Evolutionary conservation across 2,888 invertebrate species (phyloP).

Genomic region (Spodoptera picta): DNA sequence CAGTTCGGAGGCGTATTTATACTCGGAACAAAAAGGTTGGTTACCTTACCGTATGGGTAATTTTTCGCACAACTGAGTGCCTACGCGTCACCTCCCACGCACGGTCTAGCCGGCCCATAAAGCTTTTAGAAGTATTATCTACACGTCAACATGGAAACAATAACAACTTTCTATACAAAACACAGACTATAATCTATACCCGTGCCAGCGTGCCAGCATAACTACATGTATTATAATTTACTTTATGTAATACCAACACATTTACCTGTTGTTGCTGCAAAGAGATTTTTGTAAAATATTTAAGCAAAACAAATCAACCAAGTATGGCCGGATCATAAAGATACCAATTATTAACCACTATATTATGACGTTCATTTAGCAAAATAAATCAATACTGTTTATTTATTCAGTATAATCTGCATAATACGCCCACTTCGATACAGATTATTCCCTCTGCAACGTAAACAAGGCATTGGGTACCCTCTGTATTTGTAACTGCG

Average conservation of each 20-base stretch:
- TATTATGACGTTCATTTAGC: neutral
- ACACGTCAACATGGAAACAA: conserved; percentile 40
- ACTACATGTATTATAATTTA: neutral
- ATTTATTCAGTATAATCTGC: neutral
- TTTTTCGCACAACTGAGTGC: conserved; percentile 59
- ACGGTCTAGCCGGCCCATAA: conserved; percentile 37
- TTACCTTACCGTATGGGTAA: conserved; percentile 43
- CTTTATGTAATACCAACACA: conserved; percentile 1
- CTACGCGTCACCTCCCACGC: conserved; percentile 42
- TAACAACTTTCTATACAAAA: conserved; percentile 18
- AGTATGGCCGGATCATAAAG: neutral
- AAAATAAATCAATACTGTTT: conserved; percentile 21
- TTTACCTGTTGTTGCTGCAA: conserved; percentile 7
- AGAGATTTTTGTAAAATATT: neutral
- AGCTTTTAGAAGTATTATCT: conserved; percentile 43
- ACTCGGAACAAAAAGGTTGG: conserved; percentile 41
- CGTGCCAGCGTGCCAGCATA: neutral
- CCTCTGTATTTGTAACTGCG: conserved; percentile 15
- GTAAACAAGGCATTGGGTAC: conserved; percentile 32
- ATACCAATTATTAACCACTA: neutral
- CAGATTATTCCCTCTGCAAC: conserved; percentile 15
- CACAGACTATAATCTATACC: conserved; percentile 11
- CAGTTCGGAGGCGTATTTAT: conserved; percentile 40
- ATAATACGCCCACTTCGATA: conserved; percentile 34
- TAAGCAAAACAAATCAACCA: conserved; percentile 10